Conservation (phyloP, 2,888 invertebrate genomes). For the Halocaridina rubra region DNA sequence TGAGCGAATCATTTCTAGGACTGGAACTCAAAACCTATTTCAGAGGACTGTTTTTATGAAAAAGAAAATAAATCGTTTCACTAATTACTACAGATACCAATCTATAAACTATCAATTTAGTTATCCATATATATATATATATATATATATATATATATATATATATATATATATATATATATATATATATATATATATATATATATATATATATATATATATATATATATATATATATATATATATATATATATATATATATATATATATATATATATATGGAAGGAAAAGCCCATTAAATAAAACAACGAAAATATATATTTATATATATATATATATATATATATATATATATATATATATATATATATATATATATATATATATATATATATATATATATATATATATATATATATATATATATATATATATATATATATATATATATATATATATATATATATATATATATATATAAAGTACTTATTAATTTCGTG, state of each 20-base stretch:
- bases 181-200: constrained; percentile 23
- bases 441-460: constrained; percentile 10
- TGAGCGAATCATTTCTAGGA: too few species aligned
- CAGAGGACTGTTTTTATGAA: too few species aligned
- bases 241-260: not conserved
- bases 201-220: constrained; percentile 25
- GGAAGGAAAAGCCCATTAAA: too few species aligned
- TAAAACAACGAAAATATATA: too few species aligned
- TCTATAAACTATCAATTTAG: too few species aligned
- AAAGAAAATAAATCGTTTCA: too few species aligned
- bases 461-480: constrained; percentile 3
- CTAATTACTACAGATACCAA: too few species aligned
- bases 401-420: constrained; percentile 10
- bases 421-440: not conserved
- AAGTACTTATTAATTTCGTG: too few species aligned
- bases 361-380: constrained; percentile 14
- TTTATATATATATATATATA: constrained; percentile 9
- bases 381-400: constrained; percentile 17
- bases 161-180: not conserved
- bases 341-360: constrained; percentile 14
- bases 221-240: constrained; percentile 11
- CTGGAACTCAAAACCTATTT: too few species aligned
- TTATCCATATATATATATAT: too few species aligned
- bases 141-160: too few species aligned
- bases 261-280: too few species aligned